phyloP scores from a whole-genome alignment of 2,797 vertebrate genomes.

The Diplodus sargus region DNA sequence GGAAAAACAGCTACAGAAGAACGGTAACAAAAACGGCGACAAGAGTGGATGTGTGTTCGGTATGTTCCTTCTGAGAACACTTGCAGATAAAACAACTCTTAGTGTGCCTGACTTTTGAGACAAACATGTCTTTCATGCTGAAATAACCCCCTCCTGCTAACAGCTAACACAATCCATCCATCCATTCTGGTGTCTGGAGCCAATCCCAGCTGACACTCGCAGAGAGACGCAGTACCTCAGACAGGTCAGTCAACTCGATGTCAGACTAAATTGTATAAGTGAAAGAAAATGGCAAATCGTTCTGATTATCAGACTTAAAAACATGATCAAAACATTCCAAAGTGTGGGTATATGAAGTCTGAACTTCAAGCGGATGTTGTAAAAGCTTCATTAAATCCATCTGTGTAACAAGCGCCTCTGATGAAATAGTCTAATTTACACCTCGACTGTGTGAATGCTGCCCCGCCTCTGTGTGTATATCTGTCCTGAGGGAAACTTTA shows the following conservation, averaged over 20 bases:
- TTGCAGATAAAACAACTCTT: neutral
- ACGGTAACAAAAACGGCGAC: too few relatives aligned
- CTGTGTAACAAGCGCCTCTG: neutral
- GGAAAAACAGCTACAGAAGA: too few relatives aligned
- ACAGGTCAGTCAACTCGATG: neutral
- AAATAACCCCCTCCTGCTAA: too few relatives aligned
- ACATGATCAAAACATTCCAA: neutral
- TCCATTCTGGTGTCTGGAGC: too few relatives aligned
- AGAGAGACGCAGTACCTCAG: neutral
- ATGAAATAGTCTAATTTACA: neutral
- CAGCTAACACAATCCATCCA: neutral
- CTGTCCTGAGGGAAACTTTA: slow-evolving; percentile 37
- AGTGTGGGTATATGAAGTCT: neutral
- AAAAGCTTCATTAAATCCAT: neutral
- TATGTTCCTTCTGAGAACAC: neutral
- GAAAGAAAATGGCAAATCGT: neutral
- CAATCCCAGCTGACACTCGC: too few relatives aligned
- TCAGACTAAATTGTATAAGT: neutral
- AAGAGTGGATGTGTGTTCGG: too few relatives aligned
- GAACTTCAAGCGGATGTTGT: neutral
- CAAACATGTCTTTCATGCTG: neutral
- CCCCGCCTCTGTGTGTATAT: slow-evolving; percentile 59
- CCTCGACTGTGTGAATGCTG: neutral
- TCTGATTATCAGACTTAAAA: neutral
- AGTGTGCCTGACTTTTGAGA: neutral